Conservation (phyloP, 2,113 vertebrate genomes). For the Platycercus adscitus region DNA sequence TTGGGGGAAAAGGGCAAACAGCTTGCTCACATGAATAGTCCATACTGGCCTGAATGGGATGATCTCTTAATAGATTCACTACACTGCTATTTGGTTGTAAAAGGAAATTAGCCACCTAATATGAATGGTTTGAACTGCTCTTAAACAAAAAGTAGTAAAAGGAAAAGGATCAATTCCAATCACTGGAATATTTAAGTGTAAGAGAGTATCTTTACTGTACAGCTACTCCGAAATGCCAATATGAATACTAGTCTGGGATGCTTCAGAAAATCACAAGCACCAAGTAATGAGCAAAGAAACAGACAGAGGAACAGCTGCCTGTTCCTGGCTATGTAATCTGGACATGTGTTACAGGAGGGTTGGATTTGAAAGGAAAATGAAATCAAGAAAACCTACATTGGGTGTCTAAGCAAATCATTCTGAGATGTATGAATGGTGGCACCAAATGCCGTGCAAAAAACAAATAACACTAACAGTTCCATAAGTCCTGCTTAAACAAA, state of each 20-base stretch:
- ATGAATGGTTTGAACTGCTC: neutral
- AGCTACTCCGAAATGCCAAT: neutral
- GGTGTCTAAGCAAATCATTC: constrained; percentile 37
- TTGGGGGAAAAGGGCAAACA: neutral
- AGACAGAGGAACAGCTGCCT: neutral
- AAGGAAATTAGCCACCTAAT: constrained; percentile 7
- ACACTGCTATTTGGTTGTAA: neutral
- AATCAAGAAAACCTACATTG: neutral
- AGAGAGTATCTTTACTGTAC: neutral
- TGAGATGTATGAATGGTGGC: constrained; percentile 24
- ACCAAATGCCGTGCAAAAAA: constrained; percentile 55
- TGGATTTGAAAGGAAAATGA: constrained; percentile 19
- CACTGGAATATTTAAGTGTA: neutral
- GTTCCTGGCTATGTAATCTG: neutral
- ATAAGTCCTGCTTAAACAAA: constrained; percentile 55
- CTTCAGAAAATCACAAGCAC: neutral
- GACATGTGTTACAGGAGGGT: neutral
- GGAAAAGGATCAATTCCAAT: neutral
- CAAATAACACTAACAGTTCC: constrained; percentile 58
- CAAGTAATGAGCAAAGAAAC: neutral
- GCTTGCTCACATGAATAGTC: neutral
- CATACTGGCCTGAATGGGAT: neutral
- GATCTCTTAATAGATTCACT: neutral
- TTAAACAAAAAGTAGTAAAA: neutral
- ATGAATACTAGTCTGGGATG: neutral